phyloP scores from a whole-genome alignment of 2,113 vertebrate genomes.

The Anoura caudifer region DNA sequence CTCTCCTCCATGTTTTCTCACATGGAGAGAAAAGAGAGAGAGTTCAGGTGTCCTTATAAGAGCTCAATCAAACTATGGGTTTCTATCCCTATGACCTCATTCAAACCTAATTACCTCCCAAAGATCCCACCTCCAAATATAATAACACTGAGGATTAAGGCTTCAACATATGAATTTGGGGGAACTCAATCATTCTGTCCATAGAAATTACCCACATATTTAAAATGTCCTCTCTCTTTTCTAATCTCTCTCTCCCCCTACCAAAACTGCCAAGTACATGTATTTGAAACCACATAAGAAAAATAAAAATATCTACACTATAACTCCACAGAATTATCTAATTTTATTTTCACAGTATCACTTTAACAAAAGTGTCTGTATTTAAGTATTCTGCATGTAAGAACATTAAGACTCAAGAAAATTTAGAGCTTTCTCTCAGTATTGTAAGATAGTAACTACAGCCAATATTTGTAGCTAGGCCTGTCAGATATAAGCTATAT shows the following conservation, averaged over 20 bases:
- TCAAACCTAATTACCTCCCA: neutral
- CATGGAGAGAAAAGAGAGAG: neutral
- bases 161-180: neutral
- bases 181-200: neutral
- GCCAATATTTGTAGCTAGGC: neutral
- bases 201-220: neutral
- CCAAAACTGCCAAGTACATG: neutral
- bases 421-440: neutral
- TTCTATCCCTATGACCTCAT: neutral
- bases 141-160: neutral
- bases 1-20: neutral
- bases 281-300: neutral
- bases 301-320: neutral
- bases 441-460: neutral
- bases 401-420: neutral
- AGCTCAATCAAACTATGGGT: neutral
- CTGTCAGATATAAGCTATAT: neutral
- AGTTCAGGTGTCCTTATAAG: neutral
- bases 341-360: neutral
- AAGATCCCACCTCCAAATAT: neutral
- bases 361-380: slow-evolving; percentile 10
- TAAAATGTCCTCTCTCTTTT: neutral
- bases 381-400: neutral
- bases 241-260: neutral
- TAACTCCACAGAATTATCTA: neutral